phyloP scores from a whole-genome alignment of 2,888 invertebrate genomes.

The Steinernema hermaphroditum region DNA sequence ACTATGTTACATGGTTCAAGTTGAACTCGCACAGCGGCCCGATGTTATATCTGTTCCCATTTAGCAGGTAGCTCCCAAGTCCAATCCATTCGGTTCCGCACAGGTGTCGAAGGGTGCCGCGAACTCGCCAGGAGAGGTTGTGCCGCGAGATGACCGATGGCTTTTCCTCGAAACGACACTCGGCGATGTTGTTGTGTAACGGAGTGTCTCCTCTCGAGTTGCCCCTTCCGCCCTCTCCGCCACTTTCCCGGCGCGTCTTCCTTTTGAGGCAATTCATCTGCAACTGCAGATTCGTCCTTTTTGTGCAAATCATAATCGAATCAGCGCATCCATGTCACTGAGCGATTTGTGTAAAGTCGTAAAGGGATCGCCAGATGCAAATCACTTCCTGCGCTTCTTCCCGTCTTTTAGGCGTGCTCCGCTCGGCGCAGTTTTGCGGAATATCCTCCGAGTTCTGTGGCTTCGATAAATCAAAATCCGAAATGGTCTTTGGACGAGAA shows the following conservation, averaged over 20 bases:
- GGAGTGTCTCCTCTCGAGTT: neutral
- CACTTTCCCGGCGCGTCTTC: neutral
- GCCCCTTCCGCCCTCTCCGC: neutral
- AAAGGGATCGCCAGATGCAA: no score
- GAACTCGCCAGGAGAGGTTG: neutral
- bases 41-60: no score
- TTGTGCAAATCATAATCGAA: neutral
- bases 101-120: neutral
- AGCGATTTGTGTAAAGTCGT: neutral
- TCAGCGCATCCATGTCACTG: neutral
- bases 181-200: constrained; percentile 9
- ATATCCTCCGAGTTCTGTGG: no score
- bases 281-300: neutral
- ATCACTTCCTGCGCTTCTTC: no score
- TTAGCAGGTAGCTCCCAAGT: neutral
- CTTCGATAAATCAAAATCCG: constrained; percentile 6
- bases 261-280: neutral
- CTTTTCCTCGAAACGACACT: neutral
- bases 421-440: no score
- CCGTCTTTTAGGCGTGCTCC: no score
- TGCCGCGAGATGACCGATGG: constrained; percentile 9
- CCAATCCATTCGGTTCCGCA: neutral
- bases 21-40: no score
- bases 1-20: no score
- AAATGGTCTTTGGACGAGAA: neutral